Evolutionary conservation across 2,888 invertebrate genomes (phyloP).

Genomic region (Platypus cylindrus): DNA sequence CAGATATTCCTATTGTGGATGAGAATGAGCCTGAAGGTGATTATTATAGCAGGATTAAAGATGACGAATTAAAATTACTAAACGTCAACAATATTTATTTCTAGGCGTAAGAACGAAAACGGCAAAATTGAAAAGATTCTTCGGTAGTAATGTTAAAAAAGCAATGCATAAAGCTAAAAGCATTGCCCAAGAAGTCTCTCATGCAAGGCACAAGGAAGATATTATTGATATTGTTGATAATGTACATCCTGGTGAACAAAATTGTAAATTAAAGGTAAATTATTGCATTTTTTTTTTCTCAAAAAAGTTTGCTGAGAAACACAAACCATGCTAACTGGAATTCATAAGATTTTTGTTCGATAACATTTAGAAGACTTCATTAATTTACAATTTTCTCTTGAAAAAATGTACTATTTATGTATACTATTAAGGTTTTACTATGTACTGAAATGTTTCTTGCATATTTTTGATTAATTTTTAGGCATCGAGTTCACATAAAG

Average conservation of each 20-base stretch:
- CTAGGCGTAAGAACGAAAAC: constrained; percentile 35
- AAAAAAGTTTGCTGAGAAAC: not conserved
- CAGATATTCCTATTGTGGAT: constrained; percentile 40
- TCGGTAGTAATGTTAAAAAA: constrained; percentile 81
- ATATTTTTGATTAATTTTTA: constrained; percentile 13
- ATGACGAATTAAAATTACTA: not conserved
- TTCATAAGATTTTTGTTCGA: too few relatives aligned
- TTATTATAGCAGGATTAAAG: not conserved
- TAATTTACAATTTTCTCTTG: too few relatives aligned
- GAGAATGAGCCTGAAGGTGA: constrained; percentile 34
- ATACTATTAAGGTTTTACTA: constrained; percentile 4
- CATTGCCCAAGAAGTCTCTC: constrained; percentile 77
- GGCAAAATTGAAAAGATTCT: constrained; percentile 58
- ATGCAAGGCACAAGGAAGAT: constrained; percentile 77
- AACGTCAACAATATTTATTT: constrained; percentile 1
- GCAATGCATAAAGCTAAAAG: constrained; percentile 86
- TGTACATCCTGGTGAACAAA: constrained; percentile 62
- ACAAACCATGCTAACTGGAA: too few relatives aligned
- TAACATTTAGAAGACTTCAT: too few relatives aligned
- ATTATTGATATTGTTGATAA: constrained; percentile 75
- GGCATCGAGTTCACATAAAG: constrained; percentile 91
- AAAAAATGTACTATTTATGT: too few relatives aligned
- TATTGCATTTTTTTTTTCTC: constrained; percentile 1
- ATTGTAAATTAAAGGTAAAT: constrained; percentile 64
- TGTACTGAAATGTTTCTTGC: constrained; percentile 5